Evolutionary conservation across 2,888 invertebrate species (phyloP), one percentile per base, ranked within the genome.

Genomic region (Hypercompe scribonia): DNA sequence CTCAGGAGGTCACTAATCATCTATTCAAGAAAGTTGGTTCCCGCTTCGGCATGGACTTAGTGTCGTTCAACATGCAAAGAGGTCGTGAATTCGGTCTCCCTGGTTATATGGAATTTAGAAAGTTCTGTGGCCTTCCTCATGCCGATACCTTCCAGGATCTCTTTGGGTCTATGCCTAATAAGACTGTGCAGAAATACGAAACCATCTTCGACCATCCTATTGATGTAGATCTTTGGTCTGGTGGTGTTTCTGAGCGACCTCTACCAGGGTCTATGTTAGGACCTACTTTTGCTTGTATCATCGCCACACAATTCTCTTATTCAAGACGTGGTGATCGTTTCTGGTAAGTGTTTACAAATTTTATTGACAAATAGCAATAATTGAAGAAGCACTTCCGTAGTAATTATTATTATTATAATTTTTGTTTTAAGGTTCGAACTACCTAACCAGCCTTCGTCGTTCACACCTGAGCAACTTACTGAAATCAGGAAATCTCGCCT

Each of bases 181-280:
- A 98, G 78, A 99, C 99, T 2, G 97, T 98, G 68, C 94, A 97
- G 74, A 97, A 98, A 91, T 98, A 98, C 89, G 96, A 97, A 83
- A 97, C 97, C 7, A 98, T 98, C 87, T 98, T 98, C 88, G 98
- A 98, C 97, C 98, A 98, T 91, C 98, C 99, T 2, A 96, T 97
- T 76, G 99, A 99, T 91, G 98, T 99, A 67, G 99, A 99, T 95
- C 96, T 99, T 72, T 99, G 99, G 98, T 98, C 98, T 31, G 99
- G 99, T 68, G 99, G 99, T 68, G 98, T 99, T 13, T 98, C 99
- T 0, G 99, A 99, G 90, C 96, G 97, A 78, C 98, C 99, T 3
- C 96, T 99, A 71, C 98, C 98, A 15, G 99, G 98, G 65, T 98
- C 98, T 72, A 98, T 99, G 97, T 96, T 99, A 77, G 99, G 99